Conservation (phyloP, 2,888 invertebrate genomes). For the Stictocephala bisonia region DNA sequence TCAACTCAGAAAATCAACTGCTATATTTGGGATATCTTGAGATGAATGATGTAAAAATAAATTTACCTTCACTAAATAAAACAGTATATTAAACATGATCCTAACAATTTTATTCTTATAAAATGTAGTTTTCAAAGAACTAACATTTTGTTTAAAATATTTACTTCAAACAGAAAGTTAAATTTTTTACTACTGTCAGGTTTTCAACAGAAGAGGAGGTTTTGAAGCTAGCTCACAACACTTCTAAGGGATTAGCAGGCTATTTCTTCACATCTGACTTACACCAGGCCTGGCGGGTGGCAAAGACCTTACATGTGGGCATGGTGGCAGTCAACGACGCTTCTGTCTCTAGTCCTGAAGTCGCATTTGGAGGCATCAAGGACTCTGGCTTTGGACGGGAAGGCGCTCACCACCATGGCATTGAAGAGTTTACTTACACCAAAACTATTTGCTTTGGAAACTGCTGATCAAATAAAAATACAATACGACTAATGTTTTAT, state of each 20-base stretch:
- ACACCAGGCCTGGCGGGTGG: slow-evolving; percentile 90
- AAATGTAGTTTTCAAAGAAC: slow-evolving; percentile 70
- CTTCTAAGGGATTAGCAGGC: slow-evolving; percentile 86
- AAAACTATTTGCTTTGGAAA: slow-evolving; percentile 87
- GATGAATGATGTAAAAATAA: no score
- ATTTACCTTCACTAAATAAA: no score
- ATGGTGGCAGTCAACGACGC: slow-evolving; percentile 98
- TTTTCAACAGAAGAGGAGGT: slow-evolving; percentile 93
- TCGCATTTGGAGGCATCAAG: slow-evolving; percentile 96
- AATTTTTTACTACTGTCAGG: slow-evolving; percentile 62
- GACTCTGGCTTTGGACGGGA: slow-evolving; percentile 96
- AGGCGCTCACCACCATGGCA: slow-evolving; percentile 88
- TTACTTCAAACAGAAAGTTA: no score
- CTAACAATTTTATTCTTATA: slow-evolving; percentile 64
- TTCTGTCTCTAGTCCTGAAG: slow-evolving; percentile 89
- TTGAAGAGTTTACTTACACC: slow-evolving; percentile 89
- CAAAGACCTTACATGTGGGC: slow-evolving; percentile 85
- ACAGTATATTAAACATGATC: no score
- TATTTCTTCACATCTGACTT: slow-evolving; percentile 93
- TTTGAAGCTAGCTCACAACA: slow-evolving; percentile 82
- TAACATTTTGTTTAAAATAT: slow-evolving; percentile 40
- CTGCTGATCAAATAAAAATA: no score
- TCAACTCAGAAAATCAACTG: no score
- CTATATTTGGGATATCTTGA: no score
- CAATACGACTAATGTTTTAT: no score